Base-by-base conservation (phyloP, 2,113 vertebrate genomes). In the Neofelis nebulosa region DNA sequence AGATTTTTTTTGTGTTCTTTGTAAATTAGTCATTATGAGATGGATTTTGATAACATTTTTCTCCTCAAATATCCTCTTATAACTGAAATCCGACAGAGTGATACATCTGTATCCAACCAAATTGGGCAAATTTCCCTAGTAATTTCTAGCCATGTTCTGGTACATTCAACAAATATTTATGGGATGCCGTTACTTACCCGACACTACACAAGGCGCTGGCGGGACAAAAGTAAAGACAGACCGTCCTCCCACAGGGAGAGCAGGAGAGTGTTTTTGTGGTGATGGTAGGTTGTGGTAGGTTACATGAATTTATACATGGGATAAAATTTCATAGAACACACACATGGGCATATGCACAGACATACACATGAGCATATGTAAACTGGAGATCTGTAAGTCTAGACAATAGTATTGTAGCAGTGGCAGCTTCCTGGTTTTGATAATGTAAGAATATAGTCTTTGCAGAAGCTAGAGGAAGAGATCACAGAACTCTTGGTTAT, bases 41-140 rank as follows among this genome's bases (percentile, higher is more conserved):
- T 52, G 52, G 29, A 78, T 45, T 85, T 95, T 63, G 61, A 88
- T 73, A 66, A 69, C 25, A 76, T 89, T 65, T 92, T 95, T 87
- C 50, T 69, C 52, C 48, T 87, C 79, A 36, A 71, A 95, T 85
- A 80, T 31, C 79, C 41, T 68, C 73, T 86, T 78, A 92, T 92
- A 89, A 88, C 21, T 52, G 36, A 96, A 90, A 33, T 82, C 55
- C 18, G 48, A 96, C 63, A 96, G 23, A 96, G 45, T 61, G 66
- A 81, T 85, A 66, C 21, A 80, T 61, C 66, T 93, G 69, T 95
- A 82, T 50, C 71, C 83, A 88, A 89, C 91, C 89, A 94, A 81
- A 89, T 68, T 66, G 41, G 50, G 21, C 82, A 88, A 81, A 69
- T 88, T 87, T 16, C 41, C 38, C 45, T 50, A 31, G 21, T 36